Evolutionary conservation across 2,797 vertebrate species (phyloP).

Genomic region (Xiphophorus birchmanni): DNA sequence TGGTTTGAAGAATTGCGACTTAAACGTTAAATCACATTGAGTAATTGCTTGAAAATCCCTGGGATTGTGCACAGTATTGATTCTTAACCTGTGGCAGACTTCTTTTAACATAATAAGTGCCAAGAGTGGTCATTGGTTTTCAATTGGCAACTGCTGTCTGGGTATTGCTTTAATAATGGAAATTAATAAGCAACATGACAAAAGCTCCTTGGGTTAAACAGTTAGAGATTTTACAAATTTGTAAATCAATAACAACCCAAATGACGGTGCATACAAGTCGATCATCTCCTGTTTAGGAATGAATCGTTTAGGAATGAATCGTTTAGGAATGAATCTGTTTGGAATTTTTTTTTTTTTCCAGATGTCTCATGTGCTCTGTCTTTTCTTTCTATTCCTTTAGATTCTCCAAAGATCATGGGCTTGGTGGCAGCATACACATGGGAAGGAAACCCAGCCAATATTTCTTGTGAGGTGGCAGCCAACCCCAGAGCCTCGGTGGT

Average conservation of each 20-base stretch:
- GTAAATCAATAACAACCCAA: background rate
- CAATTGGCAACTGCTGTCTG: background rate
- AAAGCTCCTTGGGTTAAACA: background rate
- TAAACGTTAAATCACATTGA: background rate
- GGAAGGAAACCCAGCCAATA: conserved; percentile 96
- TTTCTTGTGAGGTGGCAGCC: conserved; percentile 94
- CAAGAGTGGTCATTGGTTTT: background rate
- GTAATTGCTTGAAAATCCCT: background rate
- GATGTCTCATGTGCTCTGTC: background rate
- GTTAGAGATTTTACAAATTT: background rate
- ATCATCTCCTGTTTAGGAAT: background rate
- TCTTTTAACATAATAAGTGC: background rate
- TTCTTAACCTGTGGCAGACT: background rate
- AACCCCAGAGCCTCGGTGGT: conserved; percentile 89
- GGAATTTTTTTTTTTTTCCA: background rate
- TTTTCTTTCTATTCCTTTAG: conserved; percentile 67
- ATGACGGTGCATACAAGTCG: background rate
- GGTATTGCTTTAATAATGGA: background rate
- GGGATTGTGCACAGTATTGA: background rate
- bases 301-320: background rate
- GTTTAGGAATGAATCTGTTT: background rate
- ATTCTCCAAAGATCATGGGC: conserved; percentile 93
- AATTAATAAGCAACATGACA: background rate
- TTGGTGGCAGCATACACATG: conserved; percentile 89
- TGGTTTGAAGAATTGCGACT: background rate